These are phyloP conservation scores for Boulengeromyrus knoepffleri DNA, from an alignment of 2,113 vertebrate species.

Conservation along the genomic window DNA sequence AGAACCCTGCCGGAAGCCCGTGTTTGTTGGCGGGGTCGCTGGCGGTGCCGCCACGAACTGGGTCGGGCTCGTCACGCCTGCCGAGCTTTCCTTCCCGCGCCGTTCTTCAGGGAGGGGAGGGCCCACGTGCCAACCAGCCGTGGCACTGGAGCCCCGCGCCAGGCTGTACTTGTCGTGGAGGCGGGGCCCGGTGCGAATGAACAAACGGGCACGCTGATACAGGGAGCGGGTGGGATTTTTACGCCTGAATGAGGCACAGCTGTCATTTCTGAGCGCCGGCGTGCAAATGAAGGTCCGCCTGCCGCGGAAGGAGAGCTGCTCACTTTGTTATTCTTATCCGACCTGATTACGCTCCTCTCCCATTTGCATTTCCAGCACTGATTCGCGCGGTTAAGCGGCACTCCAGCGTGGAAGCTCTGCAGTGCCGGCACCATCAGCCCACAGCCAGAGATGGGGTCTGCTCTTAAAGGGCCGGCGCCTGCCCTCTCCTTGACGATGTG, in stretches of 20 bases:
- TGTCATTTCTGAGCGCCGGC: slow-evolving; percentile 53
- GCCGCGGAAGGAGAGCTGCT: slow-evolving; percentile 10
- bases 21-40: not conserved
- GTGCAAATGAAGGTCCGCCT: slow-evolving; percentile 53
- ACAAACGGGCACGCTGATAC: not conserved
- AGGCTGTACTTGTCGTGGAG: not conserved
- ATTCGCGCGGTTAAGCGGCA: not conserved
- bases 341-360: slow-evolving; percentile 27
- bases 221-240: slow-evolving; percentile 39
- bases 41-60: not conserved
- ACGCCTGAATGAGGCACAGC: slow-evolving; percentile 59
- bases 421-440: not conserved
- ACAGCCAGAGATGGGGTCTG: not conserved
- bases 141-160: not conserved
- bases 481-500: not conserved
- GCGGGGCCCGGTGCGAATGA: not conserved
- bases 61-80: not conserved
- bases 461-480: not conserved
- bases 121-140: not conserved
- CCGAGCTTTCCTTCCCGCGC: not conserved
- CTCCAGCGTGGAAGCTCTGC: not conserved
- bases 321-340: slow-evolving; percentile 27
- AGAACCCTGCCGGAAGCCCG: not conserved
- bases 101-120: not conserved
- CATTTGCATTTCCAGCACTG: not conserved